Base-by-base conservation (phyloP, 2,888 invertebrate genomes). In the Oscheius sp. region DNA sequence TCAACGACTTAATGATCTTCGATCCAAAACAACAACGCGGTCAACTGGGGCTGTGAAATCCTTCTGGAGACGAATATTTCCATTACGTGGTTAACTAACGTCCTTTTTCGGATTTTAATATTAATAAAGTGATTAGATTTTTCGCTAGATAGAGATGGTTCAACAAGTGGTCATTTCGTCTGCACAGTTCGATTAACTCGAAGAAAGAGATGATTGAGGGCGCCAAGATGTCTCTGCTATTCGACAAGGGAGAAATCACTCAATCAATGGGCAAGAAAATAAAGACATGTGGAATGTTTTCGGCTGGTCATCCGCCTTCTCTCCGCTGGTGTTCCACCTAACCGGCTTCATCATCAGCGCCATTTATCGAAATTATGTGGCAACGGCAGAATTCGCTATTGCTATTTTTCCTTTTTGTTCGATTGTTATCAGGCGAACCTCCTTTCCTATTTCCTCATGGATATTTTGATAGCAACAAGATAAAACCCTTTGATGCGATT, bases 361-460 rank as follows among this genome's bases (percentile, higher is more conserved):
- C 22, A 22, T 49, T 9, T 24, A 24, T 22, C 49, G 49, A 24
- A 17, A 49, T 17, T 24, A 22, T 22, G 12, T 22, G n/a, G n/a
- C 24, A 22, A 2, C 49, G 30, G n/a, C 28, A 41, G 14, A 14
- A 38, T 44, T 2, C 44, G 26, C 59, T 22, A 6, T 44, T 63
- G 17, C 50, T 45, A 12, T 50, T 63, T 17, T 41, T 67, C 20
- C 20, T 69, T 17, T 14, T 64, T 28, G 6, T 54, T 26, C 26
- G 44, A 2, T 28, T 45, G 28, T 38, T 51, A 6, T 61, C 49
- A 74, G 78, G 44, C 24, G 54, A 54, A 5, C 59, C 59, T n/a
- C 72, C 80, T 24, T 41, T 80, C 22, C 56, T 80, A 1, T 80
- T 79, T 54, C 80, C 80, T 1, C 80, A 80, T 71, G 80, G 80